Percentiles rank a stretch among this genome's conserved stretches.
These are phyloP conservation scores for Phoxinus phoxinus DNA, from an alignment of 2,113 vertebrate species.

Conservation along the genomic window DNA sequence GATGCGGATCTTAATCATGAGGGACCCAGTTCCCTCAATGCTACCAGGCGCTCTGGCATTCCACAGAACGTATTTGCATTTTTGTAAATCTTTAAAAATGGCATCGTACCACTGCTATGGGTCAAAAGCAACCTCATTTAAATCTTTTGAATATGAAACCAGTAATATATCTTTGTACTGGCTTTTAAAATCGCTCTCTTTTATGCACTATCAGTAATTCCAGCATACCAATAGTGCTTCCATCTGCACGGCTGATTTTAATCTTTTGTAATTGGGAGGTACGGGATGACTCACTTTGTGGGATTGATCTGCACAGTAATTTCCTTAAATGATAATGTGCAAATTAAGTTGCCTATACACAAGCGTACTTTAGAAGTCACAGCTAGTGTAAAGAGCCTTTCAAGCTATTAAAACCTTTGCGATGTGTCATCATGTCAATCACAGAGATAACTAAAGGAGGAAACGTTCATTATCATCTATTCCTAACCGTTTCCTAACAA, in stretches of 20 bases:
- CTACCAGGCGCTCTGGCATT: slow-evolving; percentile 22
- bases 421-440: neutral
- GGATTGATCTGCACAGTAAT: slow-evolving; percentile 2
- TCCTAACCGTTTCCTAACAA: neutral
- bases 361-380: neutral
- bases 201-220: slow-evolving; percentile 9
- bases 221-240: slow-evolving; percentile 11
- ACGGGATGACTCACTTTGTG: slow-evolving; percentile 32
- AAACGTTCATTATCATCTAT: neutral
- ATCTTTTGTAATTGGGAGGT: slow-evolving; percentile 38
- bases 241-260: slow-evolving; percentile 41
- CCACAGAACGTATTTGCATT: slow-evolving; percentile 47
- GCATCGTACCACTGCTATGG: slow-evolving; percentile 17
- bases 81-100: slow-evolving; percentile 51
- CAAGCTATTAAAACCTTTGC: neutral
- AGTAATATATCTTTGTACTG: slow-evolving; percentile 7
- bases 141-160: slow-evolving; percentile 21
- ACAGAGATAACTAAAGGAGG: slow-evolving; percentile 25
- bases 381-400: slow-evolving; percentile 23
- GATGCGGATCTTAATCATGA: slow-evolving; percentile 68
- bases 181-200: neutral
- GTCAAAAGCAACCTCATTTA: slow-evolving; percentile 46
- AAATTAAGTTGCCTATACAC: slow-evolving; percentile 14
- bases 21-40: slow-evolving; percentile 65
- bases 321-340: slow-evolving; percentile 27